These are phyloP conservation scores for Lochmaea capreae DNA, from an alignment of 2,888 invertebrate genomes.

Conservation along the genomic window DNA sequence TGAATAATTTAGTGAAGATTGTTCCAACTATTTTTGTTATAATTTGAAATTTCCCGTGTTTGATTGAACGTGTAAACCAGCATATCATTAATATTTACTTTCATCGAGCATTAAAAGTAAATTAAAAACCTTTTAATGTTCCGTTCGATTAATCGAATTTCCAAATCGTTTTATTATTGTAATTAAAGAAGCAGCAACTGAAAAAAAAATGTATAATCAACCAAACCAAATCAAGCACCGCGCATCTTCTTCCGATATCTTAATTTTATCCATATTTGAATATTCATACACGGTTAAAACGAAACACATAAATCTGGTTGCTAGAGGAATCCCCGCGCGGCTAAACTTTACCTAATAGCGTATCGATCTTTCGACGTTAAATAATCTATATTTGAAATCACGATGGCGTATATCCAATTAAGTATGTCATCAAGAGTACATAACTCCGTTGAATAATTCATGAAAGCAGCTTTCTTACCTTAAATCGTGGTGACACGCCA, in stretches of 20 bases:
- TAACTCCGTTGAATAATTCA: slow-evolving; percentile 63
- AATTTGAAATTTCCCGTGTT: too few species aligned
- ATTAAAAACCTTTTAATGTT: slow-evolving; percentile 11
- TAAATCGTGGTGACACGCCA: slow-evolving; percentile 65
- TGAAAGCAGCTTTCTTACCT: slow-evolving; percentile 65
- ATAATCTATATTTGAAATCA: slow-evolving; percentile 65
- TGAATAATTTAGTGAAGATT: too few species aligned
- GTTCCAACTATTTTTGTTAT: too few species aligned
- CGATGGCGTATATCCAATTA: slow-evolving; percentile 65
- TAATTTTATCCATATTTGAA: slow-evolving; percentile 40
- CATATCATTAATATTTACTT: too few species aligned
- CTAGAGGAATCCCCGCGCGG: slow-evolving; percentile 27
- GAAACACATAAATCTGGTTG: slow-evolving; percentile 42
- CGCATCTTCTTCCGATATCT: slow-evolving; percentile 33
- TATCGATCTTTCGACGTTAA: slow-evolving; percentile 61
- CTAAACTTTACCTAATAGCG: slow-evolving; percentile 51
- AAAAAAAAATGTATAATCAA: slow-evolving; percentile 5
- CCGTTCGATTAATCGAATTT: slow-evolving; percentile 5
- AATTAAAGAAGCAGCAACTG: slow-evolving; percentile 18
- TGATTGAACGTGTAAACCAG: too few species aligned
- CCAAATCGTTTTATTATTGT: slow-evolving; percentile 17
- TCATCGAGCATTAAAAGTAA: background rate
- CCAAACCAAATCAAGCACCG: slow-evolving; percentile 35
- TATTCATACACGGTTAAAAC: slow-evolving; percentile 39
- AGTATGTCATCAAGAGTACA: slow-evolving; percentile 61